phyloP scores from a whole-genome alignment of 2,797 vertebrate genomes.

The Ceryle rudis region DNA sequence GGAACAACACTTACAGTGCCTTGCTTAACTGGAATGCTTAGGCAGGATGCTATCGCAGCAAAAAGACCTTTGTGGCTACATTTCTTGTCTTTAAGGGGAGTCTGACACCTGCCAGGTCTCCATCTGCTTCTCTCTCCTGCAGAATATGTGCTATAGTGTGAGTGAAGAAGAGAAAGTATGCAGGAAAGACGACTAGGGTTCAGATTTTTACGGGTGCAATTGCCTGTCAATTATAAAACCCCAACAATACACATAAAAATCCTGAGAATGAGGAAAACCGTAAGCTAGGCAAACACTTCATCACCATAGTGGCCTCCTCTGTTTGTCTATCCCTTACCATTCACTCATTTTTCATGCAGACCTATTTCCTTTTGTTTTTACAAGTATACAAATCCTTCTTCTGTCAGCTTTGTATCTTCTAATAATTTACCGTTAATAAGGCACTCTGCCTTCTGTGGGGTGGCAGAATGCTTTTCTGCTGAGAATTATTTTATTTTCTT shows the following conservation, averaged over 20 bases:
- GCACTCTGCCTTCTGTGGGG: background rate
- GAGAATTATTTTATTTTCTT: conserved; percentile 7
- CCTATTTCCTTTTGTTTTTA: conserved; percentile 21
- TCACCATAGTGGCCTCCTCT: background rate
- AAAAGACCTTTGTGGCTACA: background rate
- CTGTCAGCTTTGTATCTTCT: background rate
- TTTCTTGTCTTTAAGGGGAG: background rate
- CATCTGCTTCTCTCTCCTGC: background rate
- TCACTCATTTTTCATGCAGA: background rate
- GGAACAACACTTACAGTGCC: background rate
- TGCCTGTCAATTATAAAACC: background rate
- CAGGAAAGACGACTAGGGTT: background rate
- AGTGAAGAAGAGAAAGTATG: background rate
- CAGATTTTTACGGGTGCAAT: background rate
- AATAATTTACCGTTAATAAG: background rate
- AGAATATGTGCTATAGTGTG: background rate
- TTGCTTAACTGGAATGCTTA: background rate
- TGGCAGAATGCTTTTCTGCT: conserved; percentile 3
- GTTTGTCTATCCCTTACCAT: conserved; percentile 40
- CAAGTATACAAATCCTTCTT: background rate
- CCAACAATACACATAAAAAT: background rate
- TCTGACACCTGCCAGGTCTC: background rate
- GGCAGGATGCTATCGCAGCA: background rate
- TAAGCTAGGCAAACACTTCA: conserved; percentile 5
- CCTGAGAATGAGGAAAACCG: conserved; percentile 16